Conservation (phyloP, 2,797 vertebrate genomes). For the Sebastolobus altivelis region DNA sequence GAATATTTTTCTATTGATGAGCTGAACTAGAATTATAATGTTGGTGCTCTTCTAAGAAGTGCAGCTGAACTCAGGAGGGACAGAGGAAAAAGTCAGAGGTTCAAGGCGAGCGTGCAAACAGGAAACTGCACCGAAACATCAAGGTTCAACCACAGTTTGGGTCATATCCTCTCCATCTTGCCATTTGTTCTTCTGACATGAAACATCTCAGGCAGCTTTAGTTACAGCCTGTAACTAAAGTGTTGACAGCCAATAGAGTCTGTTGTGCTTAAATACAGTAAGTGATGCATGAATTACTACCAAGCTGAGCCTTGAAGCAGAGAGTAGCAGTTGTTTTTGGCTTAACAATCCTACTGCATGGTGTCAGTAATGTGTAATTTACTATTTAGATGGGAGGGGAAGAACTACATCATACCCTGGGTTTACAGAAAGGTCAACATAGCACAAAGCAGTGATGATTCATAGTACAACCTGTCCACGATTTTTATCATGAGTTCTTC, state of each 20-base stretch:
- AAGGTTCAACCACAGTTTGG: conserved; percentile 65
- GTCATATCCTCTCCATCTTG: conserved; percentile 72
- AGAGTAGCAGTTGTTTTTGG: conserved; percentile 10
- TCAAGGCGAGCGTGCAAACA: conserved; percentile 63
- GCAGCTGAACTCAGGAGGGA: conserved; percentile 23
- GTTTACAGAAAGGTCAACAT: conserved; percentile 22
- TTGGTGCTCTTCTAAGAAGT: neutral
- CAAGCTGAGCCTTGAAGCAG: conserved; percentile 17
- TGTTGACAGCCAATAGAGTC: neutral
- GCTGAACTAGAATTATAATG: neutral
- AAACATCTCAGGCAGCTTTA: neutral
- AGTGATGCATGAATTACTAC: conserved; percentile 15
- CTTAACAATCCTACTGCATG: conserved; percentile 3
- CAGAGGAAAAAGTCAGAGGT: conserved; percentile 24
- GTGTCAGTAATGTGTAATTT: conserved; percentile 26
- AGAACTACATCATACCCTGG: neutral
- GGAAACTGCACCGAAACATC: conserved; percentile 66
- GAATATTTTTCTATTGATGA: neutral
- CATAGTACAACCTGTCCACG: neutral
- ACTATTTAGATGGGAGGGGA: conserved; percentile 14
- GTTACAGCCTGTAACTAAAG: neutral
- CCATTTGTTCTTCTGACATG: conserved; percentile 27
- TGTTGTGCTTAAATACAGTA: neutral
- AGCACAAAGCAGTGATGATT: neutral
- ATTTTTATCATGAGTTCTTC: conserved; percentile 6